These are phyloP conservation scores for Eupristina koningsbergeri DNA, from an alignment of 1,140 invertebrate genomes.

Conservation along the genomic window DNA sequence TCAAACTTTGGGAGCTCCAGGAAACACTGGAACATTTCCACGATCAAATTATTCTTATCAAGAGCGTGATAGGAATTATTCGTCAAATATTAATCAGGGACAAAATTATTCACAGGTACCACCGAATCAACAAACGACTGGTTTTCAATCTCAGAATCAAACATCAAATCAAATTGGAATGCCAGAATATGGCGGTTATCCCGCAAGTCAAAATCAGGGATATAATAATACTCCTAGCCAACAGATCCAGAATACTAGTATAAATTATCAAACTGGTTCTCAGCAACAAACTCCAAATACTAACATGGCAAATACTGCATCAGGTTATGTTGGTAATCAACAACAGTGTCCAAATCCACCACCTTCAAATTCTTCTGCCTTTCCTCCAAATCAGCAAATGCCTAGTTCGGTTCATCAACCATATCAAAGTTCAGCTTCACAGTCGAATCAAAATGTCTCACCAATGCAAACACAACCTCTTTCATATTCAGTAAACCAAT, in stretches of 20 bases:
- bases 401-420: constrained; percentile 51
- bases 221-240: constrained; percentile 59
- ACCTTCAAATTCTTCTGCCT: constrained; percentile 48
- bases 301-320: constrained; percentile 20
- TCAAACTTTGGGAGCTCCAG: constrained; percentile 37
- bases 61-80: constrained; percentile 63
- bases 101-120: constrained; percentile 62
- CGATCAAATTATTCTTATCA: constrained; percentile 64
- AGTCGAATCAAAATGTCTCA: constrained; percentile 47
- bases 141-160: constrained; percentile 62
- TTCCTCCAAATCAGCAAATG: constrained; percentile 59
- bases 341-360: constrained; percentile 52
- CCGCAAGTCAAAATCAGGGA: constrained; percentile 59
- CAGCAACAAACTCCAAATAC: constrained; percentile 52
- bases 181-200: constrained; percentile 63
- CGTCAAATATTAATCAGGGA: constrained; percentile 61
- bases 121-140: constrained; percentile 47
- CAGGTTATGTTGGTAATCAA: constrained; percentile 39
- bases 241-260: constrained; percentile 57
- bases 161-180: constrained; percentile 58
- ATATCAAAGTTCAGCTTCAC: constrained; percentile 53
- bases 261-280: constrained; percentile 56
- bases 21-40: constrained; percentile 61
- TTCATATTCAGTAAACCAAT: constrained; percentile 53
- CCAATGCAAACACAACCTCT: constrained; percentile 52